Base-by-base conservation (phyloP, 92 coral and sea anemone genomes). In the Metridium senile region DNA sequence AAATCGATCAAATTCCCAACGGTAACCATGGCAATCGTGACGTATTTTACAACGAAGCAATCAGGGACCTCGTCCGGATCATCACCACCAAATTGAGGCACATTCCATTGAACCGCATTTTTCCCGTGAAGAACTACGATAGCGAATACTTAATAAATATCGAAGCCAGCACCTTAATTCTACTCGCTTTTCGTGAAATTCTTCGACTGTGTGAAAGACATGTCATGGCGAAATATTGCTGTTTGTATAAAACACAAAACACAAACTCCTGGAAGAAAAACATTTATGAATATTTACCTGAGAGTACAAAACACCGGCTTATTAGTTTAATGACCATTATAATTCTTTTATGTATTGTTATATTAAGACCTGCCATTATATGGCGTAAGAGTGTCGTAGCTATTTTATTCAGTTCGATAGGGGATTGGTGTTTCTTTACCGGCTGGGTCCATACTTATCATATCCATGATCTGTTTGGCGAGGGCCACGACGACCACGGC, bases 101-200 rank as follows among this genome's bases (percentile, higher is more conserved):
- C 63, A 26, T 81, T 8, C 85, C 79, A 8, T n/a, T 35, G 13
- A 72, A 57, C 66, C 59, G 75, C 45, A 81, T 81, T 22, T 53
- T 72, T 45, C 85, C 85, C 30, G 68, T 81, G 29, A 81, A 62
- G 59, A 81, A 81, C 65, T 70, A 71, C 51, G 72, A 62, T 26
- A 7, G n/a, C 1, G 79, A 81, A 39, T 47, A 54, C 19, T 9
- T 43, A 9, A 65, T 71, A 16, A 34, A 43, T 22, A 0, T 0
- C 0, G 33, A 51, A 29, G 46, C 61, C 16, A 71, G 43, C 23
- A 62, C 61, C 7, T 65, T 81, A 34, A 33, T 35, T 21, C 80
- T 71, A 1, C 22, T 71, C 0, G 85, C 85, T 29, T 25, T 81
- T 16, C 26, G 62, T 19, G 49, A 74, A 74, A 74, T 74, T 7